A percentile compares a stretch with the other conserved stretches of the same genome.
These are phyloP conservation scores for Sciurus vulgaris DNA, from an alignment of 2,797 vertebrate genomes.

Conservation along the genomic window DNA sequence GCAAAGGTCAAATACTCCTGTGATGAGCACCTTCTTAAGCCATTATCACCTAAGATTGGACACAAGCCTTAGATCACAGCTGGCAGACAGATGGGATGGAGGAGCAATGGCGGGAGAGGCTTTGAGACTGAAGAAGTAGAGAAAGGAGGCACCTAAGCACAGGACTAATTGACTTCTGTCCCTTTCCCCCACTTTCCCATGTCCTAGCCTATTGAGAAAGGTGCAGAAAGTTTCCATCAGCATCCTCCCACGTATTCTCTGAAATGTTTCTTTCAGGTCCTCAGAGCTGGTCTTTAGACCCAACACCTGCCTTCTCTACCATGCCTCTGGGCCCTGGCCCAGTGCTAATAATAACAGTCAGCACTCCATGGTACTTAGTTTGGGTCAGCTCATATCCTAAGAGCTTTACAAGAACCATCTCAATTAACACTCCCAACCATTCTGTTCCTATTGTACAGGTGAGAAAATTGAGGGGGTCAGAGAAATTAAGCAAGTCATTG, in stretches of 20 bases:
- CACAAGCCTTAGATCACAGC: constrained; percentile 32
- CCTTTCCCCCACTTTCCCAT: not conserved
- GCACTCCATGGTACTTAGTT: not conserved
- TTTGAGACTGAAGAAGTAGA: not conserved
- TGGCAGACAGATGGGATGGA: not conserved
- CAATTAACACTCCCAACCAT: not conserved
- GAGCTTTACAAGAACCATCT: constrained; percentile 13
- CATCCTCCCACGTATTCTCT: not conserved
- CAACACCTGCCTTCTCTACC: not conserved
- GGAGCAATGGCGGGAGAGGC: not conserved
- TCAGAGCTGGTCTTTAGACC: not conserved
- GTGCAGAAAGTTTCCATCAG: not conserved
- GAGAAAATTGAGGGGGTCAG: not conserved
- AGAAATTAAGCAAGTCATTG: constrained; percentile 10
- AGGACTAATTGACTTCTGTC: not conserved
- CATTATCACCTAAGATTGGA: constrained; percentile 58
- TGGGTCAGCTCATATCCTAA: not conserved
- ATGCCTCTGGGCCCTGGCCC: not conserved
- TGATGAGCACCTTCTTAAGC: constrained; percentile 61
- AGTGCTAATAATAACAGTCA: not conserved
- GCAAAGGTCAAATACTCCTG: constrained; percentile 65
- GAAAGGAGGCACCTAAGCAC: not conserved
- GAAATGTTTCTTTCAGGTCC: not conserved
- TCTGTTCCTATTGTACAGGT: not conserved
- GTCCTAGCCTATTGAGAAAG: not conserved